A percentile compares a stretch with the other conserved stretches of the same genome.
Conservation (phyloP, 2,797 vertebrate genomes). For the Sebastes steindachneri region DNA sequence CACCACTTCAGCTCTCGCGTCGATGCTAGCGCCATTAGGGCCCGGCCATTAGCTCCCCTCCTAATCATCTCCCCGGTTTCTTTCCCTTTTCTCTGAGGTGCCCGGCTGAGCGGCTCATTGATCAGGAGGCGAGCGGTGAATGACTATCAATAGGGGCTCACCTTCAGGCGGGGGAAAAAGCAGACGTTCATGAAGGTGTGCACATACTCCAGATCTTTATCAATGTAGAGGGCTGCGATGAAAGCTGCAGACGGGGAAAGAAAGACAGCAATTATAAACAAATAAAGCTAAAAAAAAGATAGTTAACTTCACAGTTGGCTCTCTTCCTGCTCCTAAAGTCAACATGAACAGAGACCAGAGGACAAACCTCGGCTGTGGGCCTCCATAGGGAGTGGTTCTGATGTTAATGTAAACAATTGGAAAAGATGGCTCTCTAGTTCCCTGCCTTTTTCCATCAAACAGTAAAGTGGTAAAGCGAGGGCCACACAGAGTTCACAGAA, state of each 20-base stretch:
- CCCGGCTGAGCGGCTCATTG: constrained; percentile 58
- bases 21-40: constrained; percentile 58
- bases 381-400: not conserved
- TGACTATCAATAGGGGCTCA: constrained; percentile 74
- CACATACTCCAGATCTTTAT: constrained; percentile 97
- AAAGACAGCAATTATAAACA: not conserved
- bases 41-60: constrained; percentile 57
- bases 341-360: constrained; percentile 12
- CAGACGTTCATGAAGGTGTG: constrained; percentile 99
- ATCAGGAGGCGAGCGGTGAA: constrained; percentile 35
- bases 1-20: constrained; percentile 49
- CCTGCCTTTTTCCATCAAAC: constrained; percentile 6
- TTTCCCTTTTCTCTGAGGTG: constrained; percentile 15
- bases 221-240: constrained; percentile 97
- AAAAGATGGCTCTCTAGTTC: not conserved
- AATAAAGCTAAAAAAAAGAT: not conserved
- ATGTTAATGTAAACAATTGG: constrained; percentile 9
- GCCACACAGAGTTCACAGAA: constrained; percentile 52
- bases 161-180: constrained; percentile 98
- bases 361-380: not conserved
- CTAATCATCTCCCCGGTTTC: not conserved
- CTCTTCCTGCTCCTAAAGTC: not conserved
- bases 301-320: not conserved
- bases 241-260: constrained; percentile 84
- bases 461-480: constrained; percentile 33